Evolutionary conservation across 2,113 vertebrate genomes (phyloP).

Genomic region (Cavia aperea): DNA sequence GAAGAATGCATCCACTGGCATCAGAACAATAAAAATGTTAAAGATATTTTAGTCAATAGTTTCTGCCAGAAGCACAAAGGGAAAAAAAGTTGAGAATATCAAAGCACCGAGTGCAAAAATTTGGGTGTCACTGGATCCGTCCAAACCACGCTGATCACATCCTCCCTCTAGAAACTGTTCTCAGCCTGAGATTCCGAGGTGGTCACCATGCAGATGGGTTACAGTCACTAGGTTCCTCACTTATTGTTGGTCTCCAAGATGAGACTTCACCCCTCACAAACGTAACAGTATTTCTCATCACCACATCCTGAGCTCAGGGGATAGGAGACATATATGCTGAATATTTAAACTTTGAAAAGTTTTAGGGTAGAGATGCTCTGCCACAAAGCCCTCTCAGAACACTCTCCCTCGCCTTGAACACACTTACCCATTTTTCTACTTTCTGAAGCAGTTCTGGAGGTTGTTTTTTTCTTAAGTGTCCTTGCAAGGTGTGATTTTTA

Average conservation of each 20-base stretch:
- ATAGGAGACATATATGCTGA: background rate
- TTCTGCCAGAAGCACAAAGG: background rate
- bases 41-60: background rate
- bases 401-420: background rate
- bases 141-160: background rate
- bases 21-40: constrained; percentile 12
- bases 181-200: background rate
- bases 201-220: background rate
- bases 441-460: background rate
- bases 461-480: background rate
- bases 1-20: background rate
- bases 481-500: background rate
- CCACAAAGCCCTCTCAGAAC: background rate
- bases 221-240: background rate
- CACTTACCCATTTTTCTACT: background rate
- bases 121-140: background rate
- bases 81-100: constrained; percentile 12
- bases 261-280: background rate
- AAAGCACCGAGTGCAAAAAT: background rate
- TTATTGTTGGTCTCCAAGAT: background rate
- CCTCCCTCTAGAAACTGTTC: background rate
- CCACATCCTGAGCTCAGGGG: background rate
- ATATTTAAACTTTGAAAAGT: background rate
- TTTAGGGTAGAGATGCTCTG: background rate
- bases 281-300: background rate